Percentiles rank a stretch among this genome's conserved stretches.
phyloP scores from a whole-genome alignment of 2,888 invertebrate genomes.

The Pyrocoelia pectoralis region DNA sequence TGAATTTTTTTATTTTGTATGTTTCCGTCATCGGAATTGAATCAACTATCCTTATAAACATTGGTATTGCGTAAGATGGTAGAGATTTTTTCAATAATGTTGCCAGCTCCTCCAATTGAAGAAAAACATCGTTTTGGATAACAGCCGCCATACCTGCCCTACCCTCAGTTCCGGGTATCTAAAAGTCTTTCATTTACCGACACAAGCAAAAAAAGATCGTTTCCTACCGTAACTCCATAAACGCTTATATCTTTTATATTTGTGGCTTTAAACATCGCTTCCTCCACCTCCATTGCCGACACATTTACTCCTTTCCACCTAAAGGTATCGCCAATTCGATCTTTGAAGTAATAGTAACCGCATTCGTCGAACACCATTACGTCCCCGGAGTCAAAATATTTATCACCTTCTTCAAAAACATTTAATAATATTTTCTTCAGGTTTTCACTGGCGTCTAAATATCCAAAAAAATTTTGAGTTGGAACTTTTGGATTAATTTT shows the following conservation, averaged over 20 bases:
- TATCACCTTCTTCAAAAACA: slow-evolving; percentile 85
- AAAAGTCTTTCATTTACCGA: not conserved
- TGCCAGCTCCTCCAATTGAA: not conserved
- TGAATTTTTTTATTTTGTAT: not conserved
- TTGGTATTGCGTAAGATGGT: not conserved
- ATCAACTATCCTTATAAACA: not conserved
- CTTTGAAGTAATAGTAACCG: slow-evolving; percentile 92
- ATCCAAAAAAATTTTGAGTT: slow-evolving; percentile 69
- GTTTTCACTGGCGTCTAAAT: slow-evolving; percentile 71
- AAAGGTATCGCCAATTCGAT: slow-evolving; percentile 87
- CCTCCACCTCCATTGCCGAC: not conserved
- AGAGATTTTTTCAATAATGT: not conserved
- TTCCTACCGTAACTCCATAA: not conserved
- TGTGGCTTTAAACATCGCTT: not conserved
- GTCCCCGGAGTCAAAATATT: slow-evolving; percentile 91
- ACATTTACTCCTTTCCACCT: slow-evolving; percentile 56
- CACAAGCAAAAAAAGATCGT: slow-evolving; percentile 32
- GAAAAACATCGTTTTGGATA: slow-evolving; percentile 64
- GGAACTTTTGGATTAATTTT: slow-evolving; percentile 65
- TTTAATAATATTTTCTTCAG: slow-evolving; percentile 75
- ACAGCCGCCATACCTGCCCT: slow-evolving; percentile 94
- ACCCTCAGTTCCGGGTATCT: slow-evolving; percentile 78
- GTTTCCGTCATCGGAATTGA: not conserved
- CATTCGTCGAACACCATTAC: slow-evolving; percentile 87
- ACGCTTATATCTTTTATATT: not conserved